Conservation (phyloP, 2,113 vertebrate species). For the Chionodraco myersi region DNA sequence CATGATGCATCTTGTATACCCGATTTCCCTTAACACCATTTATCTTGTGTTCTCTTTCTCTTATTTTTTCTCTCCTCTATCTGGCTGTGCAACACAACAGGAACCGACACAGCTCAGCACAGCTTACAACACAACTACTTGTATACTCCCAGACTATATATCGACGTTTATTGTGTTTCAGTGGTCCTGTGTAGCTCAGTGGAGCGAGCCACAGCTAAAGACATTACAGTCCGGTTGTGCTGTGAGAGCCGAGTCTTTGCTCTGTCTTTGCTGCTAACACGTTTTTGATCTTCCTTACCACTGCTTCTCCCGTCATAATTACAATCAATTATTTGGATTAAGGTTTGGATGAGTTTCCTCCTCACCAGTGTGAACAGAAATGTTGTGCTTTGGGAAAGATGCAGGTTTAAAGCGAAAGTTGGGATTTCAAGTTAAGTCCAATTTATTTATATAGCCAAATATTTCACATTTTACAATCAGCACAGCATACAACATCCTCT, state of each 20-base stretch:
- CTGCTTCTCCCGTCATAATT: background rate
- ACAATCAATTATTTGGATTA: no score
- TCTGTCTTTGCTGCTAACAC: constrained; percentile 2
- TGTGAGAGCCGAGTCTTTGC: constrained; percentile 13
- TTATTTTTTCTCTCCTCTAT: constrained; percentile 4
- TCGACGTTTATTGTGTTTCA: constrained; percentile 39
- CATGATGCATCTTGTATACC: constrained; percentile 74
- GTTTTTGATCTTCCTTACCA: background rate
- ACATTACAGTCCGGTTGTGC: constrained; percentile 7
- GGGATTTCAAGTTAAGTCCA: background rate
- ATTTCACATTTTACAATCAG: background rate
- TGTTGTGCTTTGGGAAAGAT: constrained; percentile 3
- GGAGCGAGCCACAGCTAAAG: constrained; percentile 36
- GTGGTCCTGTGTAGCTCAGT: constrained; percentile 41
- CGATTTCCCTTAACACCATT: constrained; percentile 70
- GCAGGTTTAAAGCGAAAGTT: background rate
- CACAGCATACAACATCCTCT: background rate
- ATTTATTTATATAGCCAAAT: background rate
- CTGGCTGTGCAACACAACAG: constrained; percentile 49
- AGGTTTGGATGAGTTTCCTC: background rate
- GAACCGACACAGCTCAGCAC: constrained; percentile 43
- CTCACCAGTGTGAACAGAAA: background rate
- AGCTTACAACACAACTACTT: constrained; percentile 45
- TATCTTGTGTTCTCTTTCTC: constrained; percentile 53
- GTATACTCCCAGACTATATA: constrained; percentile 44